Base-by-base conservation (phyloP, 1,140 invertebrate species). In the Lepidotrigona ventralis region DNA sequence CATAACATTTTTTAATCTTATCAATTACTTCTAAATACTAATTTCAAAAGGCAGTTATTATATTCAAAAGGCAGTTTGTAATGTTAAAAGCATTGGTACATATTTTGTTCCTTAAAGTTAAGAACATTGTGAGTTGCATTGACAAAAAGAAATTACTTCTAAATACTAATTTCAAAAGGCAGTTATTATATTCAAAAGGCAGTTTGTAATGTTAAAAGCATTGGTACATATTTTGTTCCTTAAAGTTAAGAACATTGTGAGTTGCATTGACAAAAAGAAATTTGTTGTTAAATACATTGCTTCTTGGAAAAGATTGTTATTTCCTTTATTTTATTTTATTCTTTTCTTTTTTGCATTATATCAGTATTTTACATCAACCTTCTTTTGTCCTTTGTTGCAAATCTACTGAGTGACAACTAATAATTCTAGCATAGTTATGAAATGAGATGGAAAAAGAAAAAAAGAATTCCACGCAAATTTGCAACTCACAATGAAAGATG, bases 201-300 rank as follows among this genome's bases (percentile, higher is more conserved):
- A n/a, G n/a, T n/a, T 39, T 39, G 39, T 39, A 6, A 39, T 53
- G 19, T n/a, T 19, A 1, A 46, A 58, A 60, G 11, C 2, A 46
- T 19, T 19, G 54, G 4, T 39, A 39, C 9, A 56, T 51, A 5
- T 29, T 56, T 2, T 17, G 51, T 23, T 17, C 1, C 8, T 68
- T 39, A 39, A 14, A 19, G 17, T 21, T 46, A 76, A 46, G 26
- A 46, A 63, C 12, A 46, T 46, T 46, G 46, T 54, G 21, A n/a
- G 23, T 46, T 29, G 21, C 4, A 54, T 23, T 29, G 29, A 69
- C 4, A 53, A 69, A 82, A 68, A 53, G 80, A 76, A 82, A 33
- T 39, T 60, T 81, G 53, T 56, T 23, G 19, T 23, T 19, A 15
- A 39, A 46, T n/a, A 23, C 5, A n/a, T 17, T 56, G 8, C 29